Evolutionary conservation across 1,140 invertebrate genomes (phyloP).

Genomic region (Drosophila suzukii): DNA sequence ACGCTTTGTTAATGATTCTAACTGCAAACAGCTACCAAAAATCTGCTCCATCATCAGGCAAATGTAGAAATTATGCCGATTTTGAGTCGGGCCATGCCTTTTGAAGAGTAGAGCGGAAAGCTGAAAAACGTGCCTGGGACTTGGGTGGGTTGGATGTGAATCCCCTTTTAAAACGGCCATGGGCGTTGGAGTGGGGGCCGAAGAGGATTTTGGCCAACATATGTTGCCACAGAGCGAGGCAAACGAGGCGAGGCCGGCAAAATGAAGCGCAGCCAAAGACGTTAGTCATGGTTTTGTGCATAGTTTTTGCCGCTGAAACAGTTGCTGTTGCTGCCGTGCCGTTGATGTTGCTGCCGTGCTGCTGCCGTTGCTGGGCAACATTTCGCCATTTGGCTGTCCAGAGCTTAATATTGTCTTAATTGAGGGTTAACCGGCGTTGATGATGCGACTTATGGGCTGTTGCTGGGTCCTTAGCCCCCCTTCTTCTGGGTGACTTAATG

Average conservation of each 20-base stretch:
- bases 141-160: slow-evolving; percentile 29
- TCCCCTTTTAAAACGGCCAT: slow-evolving; percentile 29
- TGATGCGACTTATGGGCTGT: slow-evolving; percentile 81
- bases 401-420: slow-evolving; percentile 84
- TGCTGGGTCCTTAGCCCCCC: slow-evolving; percentile 15
- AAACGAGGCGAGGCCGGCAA: slow-evolving; percentile 52
- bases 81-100: slow-evolving; percentile 46
- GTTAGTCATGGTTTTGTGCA: slow-evolving; percentile 84
- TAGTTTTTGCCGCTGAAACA: slow-evolving; percentile 65
- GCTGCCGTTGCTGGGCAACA: slow-evolving; percentile 25
- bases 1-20: slow-evolving; percentile 62
- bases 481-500: slow-evolving; percentile 67
- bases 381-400: slow-evolving; percentile 57
- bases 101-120: slow-evolving; percentile 16
- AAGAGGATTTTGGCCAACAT: slow-evolving; percentile 61
- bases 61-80: slow-evolving; percentile 77
- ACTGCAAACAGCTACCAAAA: slow-evolving; percentile 48
- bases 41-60: slow-evolving; percentile 69
- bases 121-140: slow-evolving; percentile 58
- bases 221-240: slow-evolving; percentile 63
- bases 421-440: slow-evolving; percentile 84
- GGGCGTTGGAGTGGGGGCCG: not conserved
- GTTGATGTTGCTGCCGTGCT: slow-evolving; percentile 6
- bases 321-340: slow-evolving; percentile 6
- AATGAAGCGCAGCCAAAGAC: slow-evolving; percentile 80